phyloP scores from a whole-genome alignment of 2,797 vertebrate species.

The Nasua narica region DNA sequence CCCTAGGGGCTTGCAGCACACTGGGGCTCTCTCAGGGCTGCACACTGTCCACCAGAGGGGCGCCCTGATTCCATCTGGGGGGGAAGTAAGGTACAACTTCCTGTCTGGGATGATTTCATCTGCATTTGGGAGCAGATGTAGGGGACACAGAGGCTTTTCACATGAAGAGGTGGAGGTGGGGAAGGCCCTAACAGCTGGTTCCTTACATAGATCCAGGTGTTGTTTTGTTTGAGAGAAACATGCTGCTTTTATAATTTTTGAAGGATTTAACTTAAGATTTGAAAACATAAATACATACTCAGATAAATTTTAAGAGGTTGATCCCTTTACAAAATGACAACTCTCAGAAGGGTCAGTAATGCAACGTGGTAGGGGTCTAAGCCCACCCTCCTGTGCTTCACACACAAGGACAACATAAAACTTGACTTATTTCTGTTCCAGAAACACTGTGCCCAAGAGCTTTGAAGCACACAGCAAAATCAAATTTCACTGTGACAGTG shows the following conservation, averaged over 20 bases:
- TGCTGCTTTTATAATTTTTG: neutral
- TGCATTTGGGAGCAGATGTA: neutral
- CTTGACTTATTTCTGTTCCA: neutral
- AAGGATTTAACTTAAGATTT: neutral
- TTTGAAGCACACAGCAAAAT: neutral
- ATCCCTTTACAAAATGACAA: neutral
- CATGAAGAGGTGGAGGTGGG: neutral
- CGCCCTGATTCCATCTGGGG: rapidly evolving
- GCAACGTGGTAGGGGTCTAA: neutral
- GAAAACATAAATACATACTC: neutral
- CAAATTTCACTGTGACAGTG: neutral
- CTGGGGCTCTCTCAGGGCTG: neutral
- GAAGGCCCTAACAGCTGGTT: neutral
- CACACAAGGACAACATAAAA: neutral
- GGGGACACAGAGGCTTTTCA: neutral
- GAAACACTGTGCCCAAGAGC: neutral
- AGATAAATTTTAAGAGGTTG: neutral
- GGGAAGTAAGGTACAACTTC: neutral
- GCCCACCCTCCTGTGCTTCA: no score
- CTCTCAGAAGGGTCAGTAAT: neutral
- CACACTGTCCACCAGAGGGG: rapidly evolving
- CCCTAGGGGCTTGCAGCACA: neutral
- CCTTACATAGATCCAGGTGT: neutral
- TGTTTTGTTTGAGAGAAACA: neutral
- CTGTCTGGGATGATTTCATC: neutral